Conservation (phyloP, 1,140 invertebrate species). For the Lamellibrachia luymesi region DNA sequence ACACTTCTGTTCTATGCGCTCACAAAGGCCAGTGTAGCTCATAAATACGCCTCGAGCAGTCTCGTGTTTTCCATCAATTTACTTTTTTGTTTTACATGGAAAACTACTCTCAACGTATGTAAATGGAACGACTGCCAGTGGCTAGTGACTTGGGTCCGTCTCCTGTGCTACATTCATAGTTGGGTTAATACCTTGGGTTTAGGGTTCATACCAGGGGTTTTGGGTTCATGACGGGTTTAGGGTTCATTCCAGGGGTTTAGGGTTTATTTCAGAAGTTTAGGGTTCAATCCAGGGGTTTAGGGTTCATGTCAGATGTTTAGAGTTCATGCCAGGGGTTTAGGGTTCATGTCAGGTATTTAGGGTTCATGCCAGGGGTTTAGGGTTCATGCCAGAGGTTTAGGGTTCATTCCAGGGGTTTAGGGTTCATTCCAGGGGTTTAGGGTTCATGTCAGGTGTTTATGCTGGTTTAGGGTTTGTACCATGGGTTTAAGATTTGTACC, state of each 20-base stretch:
- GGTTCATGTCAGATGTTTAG: too few species aligned
- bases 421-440: neutral
- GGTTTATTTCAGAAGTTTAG: neutral
- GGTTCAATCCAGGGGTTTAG: too few species aligned
- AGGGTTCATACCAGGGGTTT: neutral
- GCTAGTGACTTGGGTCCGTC: neutral
- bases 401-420: neutral
- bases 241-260: neutral
- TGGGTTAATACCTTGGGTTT: neutral
- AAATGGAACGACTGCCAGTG: neutral
- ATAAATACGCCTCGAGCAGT: neutral
- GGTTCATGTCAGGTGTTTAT: neutral
- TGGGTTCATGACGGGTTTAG: neutral
- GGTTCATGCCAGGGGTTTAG: neutral
- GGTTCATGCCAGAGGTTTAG: neutral
- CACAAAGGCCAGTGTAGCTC: neutral
- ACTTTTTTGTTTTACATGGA: neutral
- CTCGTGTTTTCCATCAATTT: neutral
- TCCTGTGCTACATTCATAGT: neutral
- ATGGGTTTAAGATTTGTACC: neutral
- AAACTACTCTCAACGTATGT: slow-evolving; percentile 6
- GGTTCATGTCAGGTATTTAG: neutral
- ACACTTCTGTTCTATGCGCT: neutral
- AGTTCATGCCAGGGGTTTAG: neutral
- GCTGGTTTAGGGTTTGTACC: neutral